Base-by-base conservation (phyloP, 2,888 invertebrate genomes). In the Phortica magna region DNA sequence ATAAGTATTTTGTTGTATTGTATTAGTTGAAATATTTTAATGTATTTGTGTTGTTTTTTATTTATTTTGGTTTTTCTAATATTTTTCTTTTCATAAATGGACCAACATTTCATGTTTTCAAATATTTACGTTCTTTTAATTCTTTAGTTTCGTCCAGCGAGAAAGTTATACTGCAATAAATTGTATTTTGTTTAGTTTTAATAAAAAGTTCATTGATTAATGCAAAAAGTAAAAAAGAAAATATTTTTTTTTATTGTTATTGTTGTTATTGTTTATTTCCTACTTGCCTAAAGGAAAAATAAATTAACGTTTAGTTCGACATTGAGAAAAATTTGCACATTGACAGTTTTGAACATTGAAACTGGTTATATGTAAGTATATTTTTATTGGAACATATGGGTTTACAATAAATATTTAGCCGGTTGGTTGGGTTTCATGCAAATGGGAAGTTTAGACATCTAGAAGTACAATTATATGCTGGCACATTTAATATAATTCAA, bases 161-260 rank as follows among this genome's bases (percentile, higher is more conserved):
- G 94, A 93, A 94, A 94, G 93, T 94, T 94, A 92, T 93, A 93
- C 94, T 94, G 94, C 91, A 94, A 94, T 93, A 90, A 86, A 86
- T 92, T 92, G 93, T 68, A 10, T 42, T 68, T 68, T 43, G 42
- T 68, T 10, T 68, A 43, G 42, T 42, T 43, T 53, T 53, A 53
- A 22, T 53, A 53, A 53, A 53, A 53, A 31, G 19, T 22, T 7
- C 7, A 7, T 61, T 17, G 7, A 22, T 22, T 17, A 22, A 61
- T 48, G 22, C 10, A 61, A 61, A 61, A 19, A n/a, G n/a, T n/a
- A n/a, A 19, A 1, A 61, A 22, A 61, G 3, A 61, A 61, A 61
- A 61, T 22, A 61, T 61, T 22, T 17, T n/a, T 59, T 59, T 61
- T 22, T 61, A 17, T 61, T 19, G 61, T 17, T 61, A 22, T 19